Percentiles rank a stretch among this genome's conserved stretches.
These are phyloP conservation scores for Drosophila nigrodunni DNA, from an alignment of 1,140 invertebrate species.

Conservation along the genomic window DNA sequence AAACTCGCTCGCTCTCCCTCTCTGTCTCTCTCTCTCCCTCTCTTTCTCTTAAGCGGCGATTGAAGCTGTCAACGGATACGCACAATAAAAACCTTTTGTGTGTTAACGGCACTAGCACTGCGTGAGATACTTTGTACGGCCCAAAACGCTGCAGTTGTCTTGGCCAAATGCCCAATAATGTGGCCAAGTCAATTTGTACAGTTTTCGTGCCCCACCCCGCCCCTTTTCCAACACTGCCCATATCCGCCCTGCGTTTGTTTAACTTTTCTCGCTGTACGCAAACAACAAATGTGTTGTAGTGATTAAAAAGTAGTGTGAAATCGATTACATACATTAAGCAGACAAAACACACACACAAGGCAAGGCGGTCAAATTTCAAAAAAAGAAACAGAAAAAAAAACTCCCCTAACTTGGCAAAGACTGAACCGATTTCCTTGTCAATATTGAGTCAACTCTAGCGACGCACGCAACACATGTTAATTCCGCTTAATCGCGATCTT, in stretches of 20 bases:
- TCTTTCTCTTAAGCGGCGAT: constrained; percentile 44
- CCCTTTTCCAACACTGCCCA: constrained; percentile 11
- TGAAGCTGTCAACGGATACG: constrained; percentile 75
- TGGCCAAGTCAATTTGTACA: constrained; percentile 80
- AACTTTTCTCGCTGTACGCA: constrained; percentile 78
- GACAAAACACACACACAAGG: constrained; percentile 11
- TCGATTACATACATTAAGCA: constrained; percentile 74
- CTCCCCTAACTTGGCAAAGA: constrained; percentile 36
- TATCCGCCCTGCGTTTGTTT: constrained; percentile 54
- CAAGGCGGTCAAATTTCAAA: constrained; percentile 29
- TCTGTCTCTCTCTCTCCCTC: neutral
- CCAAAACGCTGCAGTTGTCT: constrained; percentile 37
- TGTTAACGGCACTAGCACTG: constrained; percentile 52
- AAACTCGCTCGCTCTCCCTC: neutral
- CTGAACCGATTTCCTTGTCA: constrained; percentile 62
- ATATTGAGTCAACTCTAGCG: constrained; percentile 64
- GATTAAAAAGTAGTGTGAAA: constrained; percentile 83
- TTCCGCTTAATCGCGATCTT: constrained; percentile 68
- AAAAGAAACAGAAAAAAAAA: neutral
- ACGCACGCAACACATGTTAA: constrained; percentile 68
- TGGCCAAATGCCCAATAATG: constrained; percentile 69
- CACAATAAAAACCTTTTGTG: constrained; percentile 74
- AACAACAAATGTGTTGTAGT: constrained; percentile 80
- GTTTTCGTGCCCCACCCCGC: constrained; percentile 17
- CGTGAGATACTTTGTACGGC: constrained; percentile 67